A percentile compares a stretch with the other conserved stretches of the same genome.
Conservation (phyloP, 2,888 invertebrate genomes). For the Ormyrus rosae region DNA sequence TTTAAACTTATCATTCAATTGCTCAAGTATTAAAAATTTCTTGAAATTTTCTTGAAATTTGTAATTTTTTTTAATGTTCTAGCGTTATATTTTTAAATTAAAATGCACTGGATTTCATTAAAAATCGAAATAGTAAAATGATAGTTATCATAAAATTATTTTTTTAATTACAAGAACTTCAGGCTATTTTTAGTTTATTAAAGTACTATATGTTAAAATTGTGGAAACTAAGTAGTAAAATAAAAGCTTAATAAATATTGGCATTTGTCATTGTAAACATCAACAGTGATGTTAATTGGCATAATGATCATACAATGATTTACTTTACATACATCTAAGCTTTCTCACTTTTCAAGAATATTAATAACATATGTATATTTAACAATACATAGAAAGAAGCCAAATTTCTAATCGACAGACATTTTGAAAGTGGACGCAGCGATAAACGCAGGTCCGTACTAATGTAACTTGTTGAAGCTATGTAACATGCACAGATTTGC, state of each 20-base stretch:
- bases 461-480: slow-evolving; percentile 49
- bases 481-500: slow-evolving; percentile 38
- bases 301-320: slow-evolving; percentile 44
- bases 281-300: slow-evolving; percentile 53
- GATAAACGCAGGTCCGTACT: slow-evolving; percentile 28
- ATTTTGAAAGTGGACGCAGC: slow-evolving; percentile 45
- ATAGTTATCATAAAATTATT: background rate
- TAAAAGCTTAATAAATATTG: slow-evolving; percentile 39
- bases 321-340: slow-evolving; percentile 49
- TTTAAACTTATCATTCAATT: background rate
- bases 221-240: slow-evolving; percentile 29
- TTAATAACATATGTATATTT: slow-evolving; percentile 38
- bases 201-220: slow-evolving; percentile 1
- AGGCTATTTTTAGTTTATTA: slow-evolving; percentile 13
- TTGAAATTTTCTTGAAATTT: slow-evolving; percentile 15
- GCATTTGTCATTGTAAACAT: slow-evolving; percentile 53
- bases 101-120: no score
- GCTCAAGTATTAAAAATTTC: slow-evolving; percentile 36
- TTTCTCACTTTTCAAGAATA: slow-evolving; percentile 42
- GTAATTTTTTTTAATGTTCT: slow-evolving; percentile 14
- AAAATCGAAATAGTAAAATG: no score
- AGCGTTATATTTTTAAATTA: slow-evolving; percentile 21
- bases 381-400: slow-evolving; percentile 44
- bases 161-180: slow-evolving; percentile 7
- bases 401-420: slow-evolving; percentile 50